Conservation (phyloP, 2,113 vertebrate genomes). For the Bombycilla garrulus region DNA sequence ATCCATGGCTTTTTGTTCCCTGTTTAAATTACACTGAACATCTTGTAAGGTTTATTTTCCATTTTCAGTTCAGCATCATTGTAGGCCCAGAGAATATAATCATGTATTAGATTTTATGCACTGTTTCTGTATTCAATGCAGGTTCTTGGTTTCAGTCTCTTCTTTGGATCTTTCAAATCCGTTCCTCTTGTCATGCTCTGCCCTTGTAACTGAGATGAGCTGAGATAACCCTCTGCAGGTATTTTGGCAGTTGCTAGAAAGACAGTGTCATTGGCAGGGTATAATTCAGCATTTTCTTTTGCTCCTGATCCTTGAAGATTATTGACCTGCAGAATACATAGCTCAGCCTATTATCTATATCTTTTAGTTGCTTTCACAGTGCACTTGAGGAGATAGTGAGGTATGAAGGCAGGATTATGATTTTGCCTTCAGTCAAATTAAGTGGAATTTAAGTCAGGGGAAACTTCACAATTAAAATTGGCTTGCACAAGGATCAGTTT, state of each 20-base stretch:
- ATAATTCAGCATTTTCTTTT: slow-evolving; percentile 32
- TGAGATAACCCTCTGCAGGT: slow-evolving; percentile 6
- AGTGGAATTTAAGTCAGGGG: background rate
- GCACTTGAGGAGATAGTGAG: background rate
- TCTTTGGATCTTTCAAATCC: slow-evolving; percentile 14
- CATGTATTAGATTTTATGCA: background rate
- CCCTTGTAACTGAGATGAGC: slow-evolving; percentile 21
- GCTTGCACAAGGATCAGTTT: background rate
- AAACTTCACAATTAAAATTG: background rate
- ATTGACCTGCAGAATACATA: background rate
- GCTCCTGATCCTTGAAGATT: background rate
- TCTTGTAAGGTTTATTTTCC: background rate
- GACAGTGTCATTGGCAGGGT: background rate
- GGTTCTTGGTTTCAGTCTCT: background rate
- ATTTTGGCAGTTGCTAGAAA: background rate
- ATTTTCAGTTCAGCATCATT: background rate
- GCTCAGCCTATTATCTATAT: background rate
- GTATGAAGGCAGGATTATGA: background rate
- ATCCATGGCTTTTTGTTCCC: background rate
- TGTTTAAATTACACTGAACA: background rate
- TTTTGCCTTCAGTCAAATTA: background rate
- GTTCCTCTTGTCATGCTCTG: background rate
- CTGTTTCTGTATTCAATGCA: background rate
- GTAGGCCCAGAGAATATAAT: background rate
- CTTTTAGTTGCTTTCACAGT: background rate